These are phyloP conservation scores for Pterocles gutturalis DNA, from an alignment of 2,113 vertebrate species.

Conservation along the genomic window DNA sequence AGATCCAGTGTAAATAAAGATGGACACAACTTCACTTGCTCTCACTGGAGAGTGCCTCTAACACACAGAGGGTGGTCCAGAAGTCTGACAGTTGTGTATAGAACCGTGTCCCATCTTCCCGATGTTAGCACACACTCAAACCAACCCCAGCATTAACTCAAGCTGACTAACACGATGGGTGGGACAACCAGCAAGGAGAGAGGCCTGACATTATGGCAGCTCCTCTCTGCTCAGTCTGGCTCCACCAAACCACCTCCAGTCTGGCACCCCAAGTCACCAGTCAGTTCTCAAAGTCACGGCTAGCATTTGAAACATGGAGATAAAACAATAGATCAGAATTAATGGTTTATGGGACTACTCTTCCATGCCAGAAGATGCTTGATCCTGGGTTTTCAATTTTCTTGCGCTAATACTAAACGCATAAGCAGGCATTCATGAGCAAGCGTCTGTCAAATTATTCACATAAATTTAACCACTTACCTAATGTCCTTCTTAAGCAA, in stretches of 20 bases:
- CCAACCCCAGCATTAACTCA: neutral
- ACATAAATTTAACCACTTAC: neutral
- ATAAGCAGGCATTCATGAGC: neutral
- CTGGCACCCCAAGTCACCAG: neutral
- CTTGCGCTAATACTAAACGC: neutral
- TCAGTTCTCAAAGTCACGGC: neutral
- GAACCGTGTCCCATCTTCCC: fast-evolving
- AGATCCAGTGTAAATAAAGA: neutral
- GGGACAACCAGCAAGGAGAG: neutral
- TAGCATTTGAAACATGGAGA: neutral
- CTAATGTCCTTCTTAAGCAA: neutral
- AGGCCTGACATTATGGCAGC: neutral
- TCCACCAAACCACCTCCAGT: neutral
- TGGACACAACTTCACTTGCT: neutral
- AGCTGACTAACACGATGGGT: neutral
- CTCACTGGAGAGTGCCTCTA: neutral
- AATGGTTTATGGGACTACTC: neutral
- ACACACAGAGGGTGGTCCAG: fast-evolving
- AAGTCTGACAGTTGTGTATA: fast-evolving
- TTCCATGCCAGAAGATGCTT: neutral
- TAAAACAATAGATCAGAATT: neutral
- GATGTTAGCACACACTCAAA: neutral
- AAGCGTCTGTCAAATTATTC: neutral
- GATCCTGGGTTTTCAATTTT: neutral
- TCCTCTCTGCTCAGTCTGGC: neutral